Base-by-base conservation (phyloP, 2,797 vertebrate genomes). In the Smutsia gigantea region DNA sequence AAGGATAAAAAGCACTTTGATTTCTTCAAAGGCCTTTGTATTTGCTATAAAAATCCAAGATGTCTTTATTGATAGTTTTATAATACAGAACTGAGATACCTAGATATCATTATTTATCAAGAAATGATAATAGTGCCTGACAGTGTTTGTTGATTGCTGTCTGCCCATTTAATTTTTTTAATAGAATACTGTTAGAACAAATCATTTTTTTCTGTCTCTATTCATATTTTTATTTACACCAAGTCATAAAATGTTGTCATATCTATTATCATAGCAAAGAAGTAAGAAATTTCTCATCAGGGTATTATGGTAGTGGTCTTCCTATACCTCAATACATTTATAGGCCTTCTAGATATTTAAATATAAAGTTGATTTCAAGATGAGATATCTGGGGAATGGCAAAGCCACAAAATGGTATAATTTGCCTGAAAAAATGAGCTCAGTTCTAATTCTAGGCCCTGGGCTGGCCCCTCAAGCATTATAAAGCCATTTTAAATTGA, bases 361-460 rank as follows among this genome's bases (percentile, higher is more conserved):
- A 57, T 75, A 34, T 12, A 71, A 78, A 90, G 88, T 96, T 97
- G 84, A 34, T 97, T 97, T 96, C 1, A 39, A 12, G 27, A 49
- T 89, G 39, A 77, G 21, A 39, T 92, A 71, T 31, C 72, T 87
- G 55, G 71, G 75, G 15, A 90, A 64, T 95, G 37, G 23, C 78
- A 96, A 69, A 91, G 42, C 53, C 37, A 63, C 49, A 17, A 93
- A 92, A 66, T 95, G 53, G 5, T 31, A 17, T 82, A 78, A 71
- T 94, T 96, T 94, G 14, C 74, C 81, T 53, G 5, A 95, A 96
- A 89, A 13, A 88, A 55, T 95, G 78, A 92, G 39, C 61, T 81
- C 37, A 82, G 23, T 42, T 92, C 72, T 96, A 74, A 91, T 83
- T 88, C 69, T 93, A 84, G 75, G 29, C 46, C n/a, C 31, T 68